Conservation (phyloP, 2,888 invertebrate species). For the Meteorus cinctellus region DNA sequence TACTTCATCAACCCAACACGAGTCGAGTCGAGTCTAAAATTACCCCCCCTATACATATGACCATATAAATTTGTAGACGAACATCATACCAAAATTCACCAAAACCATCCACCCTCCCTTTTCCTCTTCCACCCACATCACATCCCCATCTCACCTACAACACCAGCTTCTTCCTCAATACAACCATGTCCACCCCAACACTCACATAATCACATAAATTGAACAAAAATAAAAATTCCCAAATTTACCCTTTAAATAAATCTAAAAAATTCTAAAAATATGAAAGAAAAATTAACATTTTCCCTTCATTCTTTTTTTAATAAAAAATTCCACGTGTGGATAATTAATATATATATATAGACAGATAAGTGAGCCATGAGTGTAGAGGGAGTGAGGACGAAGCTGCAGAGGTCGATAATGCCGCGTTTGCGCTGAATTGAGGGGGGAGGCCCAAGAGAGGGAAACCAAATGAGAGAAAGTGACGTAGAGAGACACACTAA, state of each 20-base stretch:
- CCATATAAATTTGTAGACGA: neutral
- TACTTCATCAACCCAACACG: constrained; percentile 67
- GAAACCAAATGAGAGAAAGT: constrained; percentile 21
- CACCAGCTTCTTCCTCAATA: too few species aligned
- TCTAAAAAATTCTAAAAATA: too few species aligned
- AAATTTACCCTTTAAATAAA: too few species aligned
- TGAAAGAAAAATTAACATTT: neutral
- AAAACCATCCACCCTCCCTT: neutral
- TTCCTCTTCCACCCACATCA: neutral
- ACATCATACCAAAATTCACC: neutral
- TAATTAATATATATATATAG: neutral
- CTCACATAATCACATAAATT: too few species aligned
- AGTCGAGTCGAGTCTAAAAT: constrained; percentile 49
- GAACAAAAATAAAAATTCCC: too few species aligned
- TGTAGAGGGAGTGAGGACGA: constrained; percentile 32
- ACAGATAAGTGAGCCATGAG: constrained; percentile 24
- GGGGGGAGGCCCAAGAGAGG: constrained; percentile 41
- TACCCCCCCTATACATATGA: constrained; percentile 34
- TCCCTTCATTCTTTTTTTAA: neutral
- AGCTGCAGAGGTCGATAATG: constrained; percentile 65
- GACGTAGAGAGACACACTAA: constrained; percentile 15
- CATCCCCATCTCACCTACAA: neutral
- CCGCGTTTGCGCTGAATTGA: constrained; percentile 69
- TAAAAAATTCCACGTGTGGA: constrained; percentile 11
- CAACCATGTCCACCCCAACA: too few species aligned